phyloP scores from a whole-genome alignment of 2,113 vertebrate species.

The Tor tambroides region DNA sequence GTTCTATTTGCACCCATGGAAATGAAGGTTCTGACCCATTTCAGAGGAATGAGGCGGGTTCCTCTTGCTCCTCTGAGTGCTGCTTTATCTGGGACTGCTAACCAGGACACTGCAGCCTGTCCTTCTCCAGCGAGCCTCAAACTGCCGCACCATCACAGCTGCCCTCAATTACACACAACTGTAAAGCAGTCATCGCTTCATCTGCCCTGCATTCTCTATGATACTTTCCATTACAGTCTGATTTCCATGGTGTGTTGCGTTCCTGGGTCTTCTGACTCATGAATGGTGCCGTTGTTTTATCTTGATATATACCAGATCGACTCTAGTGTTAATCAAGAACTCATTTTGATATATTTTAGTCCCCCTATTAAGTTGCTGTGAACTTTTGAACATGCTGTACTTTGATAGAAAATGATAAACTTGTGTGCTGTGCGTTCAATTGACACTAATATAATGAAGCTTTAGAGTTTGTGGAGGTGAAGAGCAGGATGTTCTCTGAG shows the following conservation, averaged over 20 bases:
- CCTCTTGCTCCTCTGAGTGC: background rate
- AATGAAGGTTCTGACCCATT: slow-evolving; percentile 47
- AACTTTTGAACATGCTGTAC: background rate
- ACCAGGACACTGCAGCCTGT: slow-evolving; percentile 71
- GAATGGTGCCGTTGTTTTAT: background rate
- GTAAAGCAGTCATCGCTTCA: slow-evolving; percentile 1
- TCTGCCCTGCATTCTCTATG: background rate
- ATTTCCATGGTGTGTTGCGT: background rate
- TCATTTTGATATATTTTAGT: background rate
- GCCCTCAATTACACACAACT: slow-evolving; percentile 55
- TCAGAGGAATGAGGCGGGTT: background rate
- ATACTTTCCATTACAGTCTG: background rate
- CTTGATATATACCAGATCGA: background rate
- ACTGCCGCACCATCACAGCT: slow-evolving; percentile 49
- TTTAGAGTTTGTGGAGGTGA: slow-evolving; percentile 18
- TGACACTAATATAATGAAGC: slow-evolving; percentile 12
- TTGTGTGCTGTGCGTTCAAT: background rate
- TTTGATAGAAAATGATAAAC: background rate
- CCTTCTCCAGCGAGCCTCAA: slow-evolving; percentile 46
- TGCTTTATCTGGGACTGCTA: slow-evolving; percentile 73
- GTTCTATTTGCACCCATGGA: slow-evolving; percentile 5
- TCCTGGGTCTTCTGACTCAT: background rate
- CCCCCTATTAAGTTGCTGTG: background rate
- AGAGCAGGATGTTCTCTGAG: slow-evolving; percentile 31
- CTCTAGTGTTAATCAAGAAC: background rate